A percentile compares a stretch with the other conserved stretches of the same genome.
These are phyloP conservation scores for Pasiphila rectangulata DNA, from an alignment of 2,888 invertebrate genomes.

Conservation along the genomic window DNA sequence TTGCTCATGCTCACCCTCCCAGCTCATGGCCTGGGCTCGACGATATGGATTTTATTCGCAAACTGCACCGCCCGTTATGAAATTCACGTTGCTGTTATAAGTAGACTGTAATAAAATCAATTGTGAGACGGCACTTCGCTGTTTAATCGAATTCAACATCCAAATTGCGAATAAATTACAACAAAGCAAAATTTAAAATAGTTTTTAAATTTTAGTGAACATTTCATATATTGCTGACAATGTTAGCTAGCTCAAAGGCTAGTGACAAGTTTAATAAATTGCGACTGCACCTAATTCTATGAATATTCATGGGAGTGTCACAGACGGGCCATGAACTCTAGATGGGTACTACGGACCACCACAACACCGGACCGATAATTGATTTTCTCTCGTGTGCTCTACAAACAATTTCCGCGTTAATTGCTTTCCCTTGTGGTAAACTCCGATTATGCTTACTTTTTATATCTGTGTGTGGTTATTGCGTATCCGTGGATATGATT, in stretches of 20 bases:
- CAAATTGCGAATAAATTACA: too few species aligned
- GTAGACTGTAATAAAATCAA: neutral
- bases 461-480: neutral
- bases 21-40: slow-evolving; percentile 48
- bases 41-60: slow-evolving; percentile 55
- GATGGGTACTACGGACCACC: slow-evolving; percentile 47
- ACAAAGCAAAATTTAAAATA: too few species aligned
- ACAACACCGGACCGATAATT: slow-evolving; percentile 39
- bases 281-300: slow-evolving; percentile 31
- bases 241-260: slow-evolving; percentile 13
- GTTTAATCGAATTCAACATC: neutral
- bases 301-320: slow-evolving; percentile 48
- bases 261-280: slow-evolving; percentile 31
- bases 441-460: slow-evolving; percentile 10
- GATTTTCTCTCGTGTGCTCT: slow-evolving; percentile 32
- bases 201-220: too few species aligned
- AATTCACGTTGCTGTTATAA: slow-evolving; percentile 5
- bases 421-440: slow-evolving; percentile 28
- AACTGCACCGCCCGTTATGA: slow-evolving; percentile 30
- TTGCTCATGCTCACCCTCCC: slow-evolving; percentile 63
- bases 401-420: slow-evolving; percentile 30
- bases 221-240: too few species aligned
- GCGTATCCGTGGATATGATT: too few species aligned
- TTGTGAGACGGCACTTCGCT: too few species aligned
- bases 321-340: slow-evolving; percentile 36